These are phyloP conservation scores for Zaprionus nigranus DNA, from an alignment of 1,140 invertebrate genomes.

Conservation along the genomic window DNA sequence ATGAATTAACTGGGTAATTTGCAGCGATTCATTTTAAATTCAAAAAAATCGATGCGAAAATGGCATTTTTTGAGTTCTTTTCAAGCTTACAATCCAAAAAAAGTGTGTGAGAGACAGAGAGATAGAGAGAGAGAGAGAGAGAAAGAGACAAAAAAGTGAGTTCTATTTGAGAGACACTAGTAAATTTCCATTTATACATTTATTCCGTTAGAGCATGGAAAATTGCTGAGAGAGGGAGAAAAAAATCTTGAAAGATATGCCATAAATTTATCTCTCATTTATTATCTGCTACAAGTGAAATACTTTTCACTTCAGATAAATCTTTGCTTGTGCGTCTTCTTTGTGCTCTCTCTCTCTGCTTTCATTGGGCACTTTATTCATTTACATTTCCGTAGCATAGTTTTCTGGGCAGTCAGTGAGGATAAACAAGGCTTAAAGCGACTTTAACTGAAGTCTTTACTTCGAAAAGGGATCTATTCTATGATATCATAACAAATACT, in stretches of 20 bases:
- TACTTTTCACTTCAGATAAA: constrained; percentile 12
- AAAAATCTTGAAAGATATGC: background rate
- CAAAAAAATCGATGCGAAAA: background rate
- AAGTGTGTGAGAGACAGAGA: background rate
- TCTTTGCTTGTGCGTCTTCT: background rate
- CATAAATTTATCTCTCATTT: constrained; percentile 1
- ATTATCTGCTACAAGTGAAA: constrained; percentile 4
- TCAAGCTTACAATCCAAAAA: background rate
- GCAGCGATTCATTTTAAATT: background rate
- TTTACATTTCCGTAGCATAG: constrained; percentile 1
- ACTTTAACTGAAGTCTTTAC: background rate
- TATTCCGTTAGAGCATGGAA: constrained; percentile 2
- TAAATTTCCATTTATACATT: constrained; percentile 4
- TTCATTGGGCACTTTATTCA: background rate
- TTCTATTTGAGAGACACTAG: background rate
- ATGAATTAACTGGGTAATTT: constrained; percentile 2
- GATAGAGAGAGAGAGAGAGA: background rate
- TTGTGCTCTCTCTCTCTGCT: background rate
- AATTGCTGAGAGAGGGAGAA: background rate
- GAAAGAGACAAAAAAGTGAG: background rate
- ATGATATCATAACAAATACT: too few relatives aligned
- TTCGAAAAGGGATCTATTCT: background rate
- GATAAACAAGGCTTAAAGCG: background rate
- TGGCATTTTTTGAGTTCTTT: background rate
- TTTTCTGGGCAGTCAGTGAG: background rate